Percentiles rank a stretch among this genome's conserved stretches.
phyloP scores from a whole-genome alignment of 1,140 invertebrate genomes.

The Chymomyza costata region DNA sequence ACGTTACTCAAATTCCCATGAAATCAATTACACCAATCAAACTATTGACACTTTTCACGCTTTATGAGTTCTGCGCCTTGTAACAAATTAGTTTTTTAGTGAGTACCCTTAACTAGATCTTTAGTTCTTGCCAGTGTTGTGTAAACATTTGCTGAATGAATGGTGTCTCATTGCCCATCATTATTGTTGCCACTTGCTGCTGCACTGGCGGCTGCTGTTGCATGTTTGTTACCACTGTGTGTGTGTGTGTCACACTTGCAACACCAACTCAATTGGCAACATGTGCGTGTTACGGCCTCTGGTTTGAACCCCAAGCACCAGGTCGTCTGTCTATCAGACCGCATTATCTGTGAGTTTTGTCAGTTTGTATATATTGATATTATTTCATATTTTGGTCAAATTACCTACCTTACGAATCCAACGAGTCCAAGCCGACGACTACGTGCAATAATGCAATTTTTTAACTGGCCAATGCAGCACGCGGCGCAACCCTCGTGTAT shows the following conservation, averaged over 20 bases:
- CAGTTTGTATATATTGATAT: neutral
- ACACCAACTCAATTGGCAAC: neutral
- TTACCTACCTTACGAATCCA: neutral
- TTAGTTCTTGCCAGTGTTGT: no score
- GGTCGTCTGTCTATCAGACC: neutral
- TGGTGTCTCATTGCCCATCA: neutral
- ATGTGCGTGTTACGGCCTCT: neutral
- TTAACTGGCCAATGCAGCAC: neutral
- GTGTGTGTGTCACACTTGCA: neutral
- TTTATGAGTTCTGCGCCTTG: no score
- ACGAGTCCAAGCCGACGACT: neutral
- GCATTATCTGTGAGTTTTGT: neutral
- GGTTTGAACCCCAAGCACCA: neutral
- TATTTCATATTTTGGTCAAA: constrained; percentile 1
- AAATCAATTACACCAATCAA: no score
- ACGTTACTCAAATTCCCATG: no score
- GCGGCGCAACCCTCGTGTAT: no score
- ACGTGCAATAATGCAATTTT: constrained; percentile 3
- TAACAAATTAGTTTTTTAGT: no score
- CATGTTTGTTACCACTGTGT: neutral
- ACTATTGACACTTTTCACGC: no score
- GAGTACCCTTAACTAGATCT: no score
- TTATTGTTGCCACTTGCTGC: neutral
- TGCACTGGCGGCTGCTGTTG: neutral
- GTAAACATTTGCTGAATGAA: no score